Base-by-base conservation (phyloP, 1,140 invertebrate species). In the Aphaenogaster ashmeadi region DNA sequence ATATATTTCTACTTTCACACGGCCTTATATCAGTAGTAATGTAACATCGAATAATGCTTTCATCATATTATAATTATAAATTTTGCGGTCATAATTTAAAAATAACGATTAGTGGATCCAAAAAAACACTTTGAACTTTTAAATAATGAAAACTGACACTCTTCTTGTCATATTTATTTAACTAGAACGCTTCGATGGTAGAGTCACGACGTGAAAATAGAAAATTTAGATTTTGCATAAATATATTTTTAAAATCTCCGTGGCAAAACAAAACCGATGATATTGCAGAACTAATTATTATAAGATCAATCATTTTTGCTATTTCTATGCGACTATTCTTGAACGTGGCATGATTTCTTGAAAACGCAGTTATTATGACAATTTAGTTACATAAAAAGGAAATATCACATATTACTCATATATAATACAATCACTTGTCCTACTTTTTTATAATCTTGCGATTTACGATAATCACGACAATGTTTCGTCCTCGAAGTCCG, bases 401-500 rank as follows among this genome's bases (percentile, higher is more conserved):
- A 36, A 52, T 18, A 50, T 36, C 9, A 15, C 9, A 36, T 71
- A 27, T 9, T 58, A 41, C 8, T 18, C 5, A 38, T 56, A 21
- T 54, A 44, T 74, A 74, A 74, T 60, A 58, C 18, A 47, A 33
- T 58, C 38, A 15, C 9, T 81, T 71, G 54, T 33, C 50, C 52
- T 3, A 52, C 1, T 9, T 81, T 56, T 52, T 66, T 58, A 18
- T 2, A 56, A 21, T 36, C 11, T 27, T 9, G 11, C 27, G 79
- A 5, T 47, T 47, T 44, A n/a, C 66, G 66, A 56, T 72, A 72
- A 83, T 72, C 58, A 72, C 2, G 6, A 54, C 38, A 83, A 72
- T 72, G 52, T 56, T 21, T 36, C 79, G 21, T 69, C 15, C 62
- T 54, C 15, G 41, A 9, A 38, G 4, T 7, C 15, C 60, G 33